A percentile compares a stretch with the other conserved stretches of the same genome.
phyloP scores from a whole-genome alignment of 2,797 vertebrate species.

The Gambelia wislizenii region DNA sequence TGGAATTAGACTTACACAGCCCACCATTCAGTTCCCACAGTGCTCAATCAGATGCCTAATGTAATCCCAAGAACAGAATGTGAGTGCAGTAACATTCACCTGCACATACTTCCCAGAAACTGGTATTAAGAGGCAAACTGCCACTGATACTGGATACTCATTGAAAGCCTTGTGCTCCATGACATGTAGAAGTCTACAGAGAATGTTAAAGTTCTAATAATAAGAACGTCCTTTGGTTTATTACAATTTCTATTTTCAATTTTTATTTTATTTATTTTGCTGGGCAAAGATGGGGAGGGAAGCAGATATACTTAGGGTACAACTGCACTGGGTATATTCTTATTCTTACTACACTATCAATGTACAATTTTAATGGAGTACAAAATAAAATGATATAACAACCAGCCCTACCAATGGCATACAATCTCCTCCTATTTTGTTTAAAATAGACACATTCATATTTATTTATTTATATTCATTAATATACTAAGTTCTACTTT shows the following conservation, averaged over 20 bases:
- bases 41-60: not conserved
- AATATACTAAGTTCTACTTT: not conserved
- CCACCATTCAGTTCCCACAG: not conserved
- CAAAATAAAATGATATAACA: too few relatives aligned
- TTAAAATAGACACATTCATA: too few relatives aligned
- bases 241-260: not conserved
- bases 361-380: too few relatives aligned
- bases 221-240: not conserved
- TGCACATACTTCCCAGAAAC: not conserved
- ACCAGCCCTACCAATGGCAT: too few relatives aligned
- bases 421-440: too few relatives aligned
- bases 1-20: not conserved
- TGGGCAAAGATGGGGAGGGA: not conserved
- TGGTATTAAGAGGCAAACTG: not conserved
- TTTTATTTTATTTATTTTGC: not conserved
- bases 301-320: not conserved
- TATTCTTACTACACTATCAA: too few relatives aligned
- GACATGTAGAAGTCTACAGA: not conserved
- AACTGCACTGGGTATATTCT: too few relatives aligned
- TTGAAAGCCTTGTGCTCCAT: not conserved
- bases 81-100: not conserved
- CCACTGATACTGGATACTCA: not conserved
- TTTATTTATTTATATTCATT: too few relatives aligned
- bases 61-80: not conserved
- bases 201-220: not conserved